A percentile compares a stretch with the other conserved stretches of the same genome.
phyloP scores from a whole-genome alignment of 2,888 invertebrate species.

The Anorthoa munda region DNA sequence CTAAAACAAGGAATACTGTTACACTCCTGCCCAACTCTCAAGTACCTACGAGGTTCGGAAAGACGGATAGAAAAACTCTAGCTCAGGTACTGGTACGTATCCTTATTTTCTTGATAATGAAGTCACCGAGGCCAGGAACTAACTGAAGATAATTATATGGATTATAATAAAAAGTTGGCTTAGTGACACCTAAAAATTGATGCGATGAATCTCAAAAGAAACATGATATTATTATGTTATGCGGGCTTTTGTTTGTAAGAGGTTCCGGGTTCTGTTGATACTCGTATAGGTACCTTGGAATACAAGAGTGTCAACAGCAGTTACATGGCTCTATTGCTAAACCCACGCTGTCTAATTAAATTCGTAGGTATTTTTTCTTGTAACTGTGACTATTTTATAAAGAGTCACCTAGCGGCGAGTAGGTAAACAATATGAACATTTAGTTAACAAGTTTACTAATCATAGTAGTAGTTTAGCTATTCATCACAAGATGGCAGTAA shows the following conservation, averaged over 20 bases:
- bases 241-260: too few species aligned
- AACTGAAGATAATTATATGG: background rate
- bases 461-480: conserved; percentile 2
- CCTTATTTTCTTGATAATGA: background rate
- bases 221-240: background rate
- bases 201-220: too few species aligned
- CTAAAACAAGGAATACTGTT: background rate
- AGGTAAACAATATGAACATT: background rate
- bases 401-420: conserved; percentile 28
- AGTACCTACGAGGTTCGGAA: background rate
- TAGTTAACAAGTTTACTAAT: background rate
- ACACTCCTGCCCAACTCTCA: background rate
- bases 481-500: conserved; percentile 35
- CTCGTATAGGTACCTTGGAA: background rate
- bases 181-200: background rate
- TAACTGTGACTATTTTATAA: background rate
- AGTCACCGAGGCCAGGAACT: background rate
- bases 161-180: background rate
- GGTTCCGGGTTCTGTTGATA: background rate
- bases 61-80: background rate
- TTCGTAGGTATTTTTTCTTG: too few species aligned
- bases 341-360: background rate
- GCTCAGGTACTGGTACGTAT: background rate
- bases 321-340: background rate
- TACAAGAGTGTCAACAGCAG: background rate